These are phyloP conservation scores for Erpornis zantholeuca DNA, from an alignment of 2,113 vertebrate genomes.

Conservation along the genomic window DNA sequence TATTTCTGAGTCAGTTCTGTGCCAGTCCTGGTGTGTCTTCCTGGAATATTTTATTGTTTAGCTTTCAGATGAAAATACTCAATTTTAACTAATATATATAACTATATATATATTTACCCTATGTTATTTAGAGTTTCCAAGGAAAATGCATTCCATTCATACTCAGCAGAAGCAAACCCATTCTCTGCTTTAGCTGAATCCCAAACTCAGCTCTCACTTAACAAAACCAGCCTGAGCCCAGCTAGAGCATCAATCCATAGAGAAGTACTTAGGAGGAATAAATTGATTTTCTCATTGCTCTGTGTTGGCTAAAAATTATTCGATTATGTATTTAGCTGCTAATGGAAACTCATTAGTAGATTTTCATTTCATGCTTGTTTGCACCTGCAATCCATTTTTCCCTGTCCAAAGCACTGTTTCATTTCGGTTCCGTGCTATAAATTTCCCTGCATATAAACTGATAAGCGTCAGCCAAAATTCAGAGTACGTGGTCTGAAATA, in stretches of 20 bases:
- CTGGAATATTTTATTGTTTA: neutral
- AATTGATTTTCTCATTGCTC: slow-evolving; percentile 64
- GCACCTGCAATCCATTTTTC: slow-evolving; percentile 62
- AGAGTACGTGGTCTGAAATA: neutral
- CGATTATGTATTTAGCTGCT: slow-evolving; percentile 71
- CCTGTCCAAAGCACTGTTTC: slow-evolving; percentile 27
- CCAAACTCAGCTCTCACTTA: neutral
- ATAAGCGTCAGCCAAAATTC: neutral
- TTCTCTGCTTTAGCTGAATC: neutral
- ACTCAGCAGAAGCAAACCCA: neutral
- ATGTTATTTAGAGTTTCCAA: neutral
- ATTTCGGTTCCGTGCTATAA: neutral
- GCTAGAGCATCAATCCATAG: slow-evolving; percentile 22
- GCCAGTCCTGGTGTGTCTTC: neutral
- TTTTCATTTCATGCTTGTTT: slow-evolving; percentile 73
- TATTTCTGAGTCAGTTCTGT: neutral
- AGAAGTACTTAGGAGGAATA: slow-evolving; percentile 50
- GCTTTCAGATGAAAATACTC: neutral
- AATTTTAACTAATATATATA: neutral
- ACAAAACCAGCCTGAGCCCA: slow-evolving; percentile 9
- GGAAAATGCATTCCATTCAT: neutral
- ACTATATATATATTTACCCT: neutral
- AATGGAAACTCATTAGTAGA: slow-evolving; percentile 72
- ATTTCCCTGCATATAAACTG: neutral
- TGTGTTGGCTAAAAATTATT: slow-evolving; percentile 53